A percentile compares a stretch with the other conserved stretches of the same genome.
phyloP scores from a whole-genome alignment of 2,797 vertebrate genomes.

The Mormyrus proboscirostris region DNA sequence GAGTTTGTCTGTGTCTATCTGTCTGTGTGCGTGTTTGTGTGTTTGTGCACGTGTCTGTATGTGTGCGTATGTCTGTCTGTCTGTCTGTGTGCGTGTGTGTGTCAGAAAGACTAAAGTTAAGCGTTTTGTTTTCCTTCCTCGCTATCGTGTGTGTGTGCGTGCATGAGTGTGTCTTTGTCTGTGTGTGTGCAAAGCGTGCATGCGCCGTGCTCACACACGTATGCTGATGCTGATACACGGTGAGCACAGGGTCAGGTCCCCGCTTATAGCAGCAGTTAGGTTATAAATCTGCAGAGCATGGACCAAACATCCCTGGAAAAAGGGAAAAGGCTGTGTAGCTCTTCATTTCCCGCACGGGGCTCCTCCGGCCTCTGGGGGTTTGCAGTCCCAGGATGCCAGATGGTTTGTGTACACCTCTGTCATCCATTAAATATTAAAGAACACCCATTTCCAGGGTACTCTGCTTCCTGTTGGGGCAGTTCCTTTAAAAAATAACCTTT shows the following conservation, averaged over 20 bases:
- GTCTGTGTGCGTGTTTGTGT: background rate
- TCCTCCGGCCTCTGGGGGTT: constrained; percentile 53
- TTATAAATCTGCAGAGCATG: background rate
- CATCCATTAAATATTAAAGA: constrained; percentile 54
- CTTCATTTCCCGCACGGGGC: background rate
- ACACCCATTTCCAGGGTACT: background rate
- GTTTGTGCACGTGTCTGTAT: background rate
- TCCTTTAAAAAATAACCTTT: background rate
- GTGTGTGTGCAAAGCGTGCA: background rate
- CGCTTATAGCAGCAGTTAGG: background rate
- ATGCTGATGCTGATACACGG: background rate
- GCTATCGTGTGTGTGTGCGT: background rate
- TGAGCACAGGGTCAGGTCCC: background rate
- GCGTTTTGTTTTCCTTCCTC: too few species aligned
- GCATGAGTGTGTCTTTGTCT: background rate
- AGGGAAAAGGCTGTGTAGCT: background rate
- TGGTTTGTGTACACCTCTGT: constrained; percentile 47
- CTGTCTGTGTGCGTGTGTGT: background rate
- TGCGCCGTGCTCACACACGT: background rate
- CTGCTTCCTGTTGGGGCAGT: background rate
- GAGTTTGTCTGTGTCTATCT: background rate
- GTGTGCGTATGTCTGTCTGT: background rate
- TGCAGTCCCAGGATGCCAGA: constrained; percentile 53
- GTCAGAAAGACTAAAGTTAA: too few species aligned
- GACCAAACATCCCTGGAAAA: background rate